Base-by-base conservation (phyloP, 2,113 vertebrate species). In the Toxotes chatareus region DNA sequence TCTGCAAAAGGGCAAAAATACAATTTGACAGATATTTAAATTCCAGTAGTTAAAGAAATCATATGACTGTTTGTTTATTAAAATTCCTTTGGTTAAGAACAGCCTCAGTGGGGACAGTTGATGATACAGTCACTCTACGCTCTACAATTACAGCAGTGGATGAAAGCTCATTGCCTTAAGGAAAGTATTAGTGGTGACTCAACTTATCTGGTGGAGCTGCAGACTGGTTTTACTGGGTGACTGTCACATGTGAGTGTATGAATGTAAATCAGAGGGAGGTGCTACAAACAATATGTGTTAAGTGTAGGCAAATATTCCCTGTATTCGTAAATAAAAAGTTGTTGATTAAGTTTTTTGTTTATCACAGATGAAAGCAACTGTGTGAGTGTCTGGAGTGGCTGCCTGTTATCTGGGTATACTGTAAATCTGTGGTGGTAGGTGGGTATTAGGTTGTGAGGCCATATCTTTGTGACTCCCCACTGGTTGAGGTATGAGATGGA, bases 401-500 rank as follows among this genome's bases (percentile, higher is more conserved):
- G 7, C 16, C 10, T 49, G 10, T 23, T 69, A 16, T 32, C 10
- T 42, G 34, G 42, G 19, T 56, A 13, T 17, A 11, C 23, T 44
- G 11, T 57, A 59, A 57, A 55, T 61, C 32, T 73, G 36, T 61
- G 21, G 21, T 4, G 34, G 19, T 36, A 38, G 34, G 32, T 6
- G 38, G 70, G 62, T 7, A 55, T 71, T 63, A 19, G 13, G 34
- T 70, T 53, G 56, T 55, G 60, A 34, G 36, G 36, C 63, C 68
- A 42, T 8, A 23, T 77, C 70, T 70, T 72, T 61, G 21, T 56
- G 46, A 46, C 44, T 23, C 62, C 67, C 68, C 11, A 21, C 63
- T 31, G 71, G 23, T 59, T 73, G 23, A 16, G 31, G 34, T 64
- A 73, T 86, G 79, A 80, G 47, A 47, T 79, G 57, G 49, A 66